Conservation (phyloP, 2,888 invertebrate species). For the Caenorhabditis angaria region DNA sequence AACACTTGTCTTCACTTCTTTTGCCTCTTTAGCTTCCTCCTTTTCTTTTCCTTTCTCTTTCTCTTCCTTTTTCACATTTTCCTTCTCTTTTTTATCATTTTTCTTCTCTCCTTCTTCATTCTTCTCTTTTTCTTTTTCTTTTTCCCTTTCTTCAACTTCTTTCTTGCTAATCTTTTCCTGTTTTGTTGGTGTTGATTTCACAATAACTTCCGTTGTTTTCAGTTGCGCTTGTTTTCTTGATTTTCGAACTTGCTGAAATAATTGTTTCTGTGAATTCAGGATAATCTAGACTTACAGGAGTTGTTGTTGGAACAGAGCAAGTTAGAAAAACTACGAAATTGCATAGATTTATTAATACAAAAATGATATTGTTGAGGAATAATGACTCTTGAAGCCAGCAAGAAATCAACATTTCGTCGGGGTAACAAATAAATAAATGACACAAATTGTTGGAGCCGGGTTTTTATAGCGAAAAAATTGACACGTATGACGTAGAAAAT, state of each 20-base stretch:
- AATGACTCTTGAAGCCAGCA: background rate
- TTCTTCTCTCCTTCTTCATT: conserved; percentile 5
- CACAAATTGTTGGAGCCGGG: too few relatives aligned
- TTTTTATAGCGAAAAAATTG: too few relatives aligned
- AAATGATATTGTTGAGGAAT: background rate
- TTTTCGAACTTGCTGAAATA: too few relatives aligned
- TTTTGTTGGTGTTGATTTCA: too few relatives aligned
- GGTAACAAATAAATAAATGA: too few relatives aligned
- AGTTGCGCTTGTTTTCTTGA: too few relatives aligned
- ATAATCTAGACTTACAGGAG: too few relatives aligned
- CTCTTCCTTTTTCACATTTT: background rate
- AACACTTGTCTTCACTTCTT: background rate
- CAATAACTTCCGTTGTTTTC: too few relatives aligned
- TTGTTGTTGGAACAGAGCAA: background rate
- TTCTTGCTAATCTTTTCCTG: background rate
- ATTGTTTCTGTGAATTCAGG: too few relatives aligned
- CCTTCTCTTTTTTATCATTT: background rate
- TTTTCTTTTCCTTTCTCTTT: background rate
- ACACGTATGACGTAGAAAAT: too few relatives aligned
- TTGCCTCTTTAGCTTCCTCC: conserved; percentile 1
- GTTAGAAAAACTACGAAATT: background rate
- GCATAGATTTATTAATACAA: background rate
- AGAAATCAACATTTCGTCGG: background rate
- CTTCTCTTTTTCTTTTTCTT: conserved; percentile 8
- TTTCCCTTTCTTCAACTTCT: conserved; percentile 11